Evolutionary conservation across 2,113 vertebrate genomes (phyloP).

Genomic region (Forbesichthys papilliferus): DNA sequence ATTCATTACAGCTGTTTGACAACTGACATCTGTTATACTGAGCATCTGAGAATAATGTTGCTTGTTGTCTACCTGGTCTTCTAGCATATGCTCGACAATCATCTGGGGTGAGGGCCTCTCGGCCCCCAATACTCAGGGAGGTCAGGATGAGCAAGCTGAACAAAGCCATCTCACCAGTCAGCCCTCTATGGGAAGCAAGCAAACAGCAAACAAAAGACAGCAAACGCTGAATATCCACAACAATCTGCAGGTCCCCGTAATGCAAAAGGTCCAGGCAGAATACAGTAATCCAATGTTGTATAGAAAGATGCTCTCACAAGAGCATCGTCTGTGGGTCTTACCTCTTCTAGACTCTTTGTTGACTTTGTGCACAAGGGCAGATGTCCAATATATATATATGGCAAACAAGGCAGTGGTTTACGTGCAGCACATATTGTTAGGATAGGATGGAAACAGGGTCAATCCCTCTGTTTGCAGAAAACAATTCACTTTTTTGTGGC

Average conservation of each 20-base stretch:
- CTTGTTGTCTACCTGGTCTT: slow-evolving; percentile 53
- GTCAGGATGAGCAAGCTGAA: slow-evolving; percentile 54
- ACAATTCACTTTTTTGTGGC: slow-evolving; percentile 68
- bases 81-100: slow-evolving; percentile 54
- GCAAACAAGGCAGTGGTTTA: slow-evolving; percentile 8
- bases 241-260: slow-evolving; percentile 25
- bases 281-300: slow-evolving; percentile 29
- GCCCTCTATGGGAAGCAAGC: slow-evolving; percentile 38
- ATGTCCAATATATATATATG: slow-evolving; percentile 42
- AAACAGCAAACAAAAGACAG: slow-evolving; percentile 24
- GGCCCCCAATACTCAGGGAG: slow-evolving; percentile 50
- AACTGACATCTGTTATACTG: not conserved
- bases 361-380: slow-evolving; percentile 12
- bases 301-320: not conserved
- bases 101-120: slow-evolving; percentile 44
- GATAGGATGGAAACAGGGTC: slow-evolving; percentile 72
- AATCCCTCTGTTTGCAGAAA: slow-evolving; percentile 35
- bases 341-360: slow-evolving; percentile 26
- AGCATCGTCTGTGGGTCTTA: slow-evolving; percentile 17
- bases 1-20: not conserved
- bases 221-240: slow-evolving; percentile 24
- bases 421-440: slow-evolving; percentile 19
- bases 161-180: slow-evolving; percentile 58
- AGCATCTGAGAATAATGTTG: not conserved
- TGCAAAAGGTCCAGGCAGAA: slow-evolving; percentile 9